A percentile compares a stretch with the other conserved stretches of the same genome.
Conservation (phyloP, 2,797 vertebrate species). For the Lutjanus campechanus region DNA sequence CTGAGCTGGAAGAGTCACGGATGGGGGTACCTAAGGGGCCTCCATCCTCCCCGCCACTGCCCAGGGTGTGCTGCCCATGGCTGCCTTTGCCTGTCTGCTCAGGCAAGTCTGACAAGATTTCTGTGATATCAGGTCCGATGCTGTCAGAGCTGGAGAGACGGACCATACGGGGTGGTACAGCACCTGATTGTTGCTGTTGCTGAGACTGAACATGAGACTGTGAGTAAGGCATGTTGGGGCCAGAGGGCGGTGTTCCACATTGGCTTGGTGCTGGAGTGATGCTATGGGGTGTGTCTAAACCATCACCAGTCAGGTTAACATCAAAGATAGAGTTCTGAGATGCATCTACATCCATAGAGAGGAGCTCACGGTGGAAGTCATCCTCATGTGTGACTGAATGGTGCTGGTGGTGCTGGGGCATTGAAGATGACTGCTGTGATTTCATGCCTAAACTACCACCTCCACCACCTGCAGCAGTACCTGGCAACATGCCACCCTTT, state of each 20-base stretch:
- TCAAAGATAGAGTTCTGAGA: slow-evolving; percentile 98
- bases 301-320: slow-evolving; percentile 94
- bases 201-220: slow-evolving; percentile 85
- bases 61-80: slow-evolving; percentile 84
- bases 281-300: slow-evolving; percentile 96
- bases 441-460: slow-evolving; percentile 76
- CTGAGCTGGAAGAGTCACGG: slow-evolving; percentile 96
- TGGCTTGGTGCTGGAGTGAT: slow-evolving; percentile 98
- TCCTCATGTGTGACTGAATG: slow-evolving; percentile 94
- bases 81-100: slow-evolving; percentile 94
- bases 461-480: slow-evolving; percentile 62
- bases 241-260: slow-evolving; percentile 94
- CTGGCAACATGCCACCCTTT: slow-evolving; percentile 77
- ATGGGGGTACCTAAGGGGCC: slow-evolving; percentile 93
- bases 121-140: slow-evolving; percentile 96
- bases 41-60: slow-evolving; percentile 83
- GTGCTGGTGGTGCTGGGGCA: slow-evolving; percentile 85
- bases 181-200: slow-evolving; percentile 84
- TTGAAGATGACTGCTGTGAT: slow-evolving; percentile 76
- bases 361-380: slow-evolving; percentile 98
- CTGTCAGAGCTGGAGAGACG: slow-evolving; percentile 97
- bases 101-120: slow-evolving; percentile 97
- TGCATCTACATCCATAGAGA: slow-evolving; percentile 97
- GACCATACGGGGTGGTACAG: slow-evolving; percentile 87
- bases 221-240: slow-evolving; percentile 88